Percentiles rank a stretch among this genome's conserved stretches.
Evolutionary conservation across 2,888 invertebrate genomes (phyloP).

Genomic region (Oligia strigilis): DNA sequence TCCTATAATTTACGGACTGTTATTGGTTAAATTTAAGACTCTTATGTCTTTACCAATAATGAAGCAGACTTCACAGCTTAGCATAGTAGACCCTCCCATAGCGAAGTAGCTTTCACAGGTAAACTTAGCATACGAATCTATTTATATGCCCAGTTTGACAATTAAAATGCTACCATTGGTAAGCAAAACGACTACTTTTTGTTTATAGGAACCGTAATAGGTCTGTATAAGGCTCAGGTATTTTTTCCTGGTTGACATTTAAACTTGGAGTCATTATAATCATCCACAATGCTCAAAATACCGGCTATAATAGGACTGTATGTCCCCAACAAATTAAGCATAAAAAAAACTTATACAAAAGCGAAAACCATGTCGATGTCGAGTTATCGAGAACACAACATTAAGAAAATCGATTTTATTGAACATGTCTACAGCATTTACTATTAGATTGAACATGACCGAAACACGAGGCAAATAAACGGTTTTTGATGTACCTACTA

Average conservation of each 20-base stretch:
- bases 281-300: neutral
- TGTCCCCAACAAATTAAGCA: neutral
- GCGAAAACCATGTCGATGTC: neutral
- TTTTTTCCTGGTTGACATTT: neutral
- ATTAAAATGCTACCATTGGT: neutral
- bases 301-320: neutral
- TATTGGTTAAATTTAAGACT: neutral
- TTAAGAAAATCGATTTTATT: constrained; percentile 35
- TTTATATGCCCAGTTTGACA: neutral
- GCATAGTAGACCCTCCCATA: neutral
- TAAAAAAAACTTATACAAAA: neutral
- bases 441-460: constrained; percentile 38
- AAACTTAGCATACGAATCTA: neutral
- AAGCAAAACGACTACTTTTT: neutral
- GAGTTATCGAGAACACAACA: constrained; percentile 26
- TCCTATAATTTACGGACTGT: neutral
- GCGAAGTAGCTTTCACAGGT: neutral
- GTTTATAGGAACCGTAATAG: neutral
- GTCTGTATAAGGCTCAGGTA: neutral
- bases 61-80: neutral
- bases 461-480: constrained; percentile 2
- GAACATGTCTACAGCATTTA: constrained; percentile 33
- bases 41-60: neutral
- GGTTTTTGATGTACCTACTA: neutral
- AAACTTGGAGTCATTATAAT: neutral